Evolutionary conservation across 2,113 vertebrate genomes (phyloP), one percentile per base, ranked within the genome.

Genomic region (Arvicanthis niloticus): DNA sequence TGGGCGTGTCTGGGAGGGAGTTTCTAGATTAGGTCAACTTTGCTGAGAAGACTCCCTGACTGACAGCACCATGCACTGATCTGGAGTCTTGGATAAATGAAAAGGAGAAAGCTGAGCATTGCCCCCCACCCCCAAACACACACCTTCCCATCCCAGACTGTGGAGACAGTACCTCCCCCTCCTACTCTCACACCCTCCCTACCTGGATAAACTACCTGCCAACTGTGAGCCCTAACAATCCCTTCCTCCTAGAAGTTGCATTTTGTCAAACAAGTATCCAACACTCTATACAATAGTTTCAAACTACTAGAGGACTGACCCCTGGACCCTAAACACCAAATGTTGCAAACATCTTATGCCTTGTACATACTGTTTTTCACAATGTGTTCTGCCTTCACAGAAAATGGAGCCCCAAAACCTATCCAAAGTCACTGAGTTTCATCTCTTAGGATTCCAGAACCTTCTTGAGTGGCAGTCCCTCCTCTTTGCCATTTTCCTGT

Each of bases 401-500:
- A 34, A 16, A 56, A 96, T 93, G 96, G 68, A 29, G 22, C 5
- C 37, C 31, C 67, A 5, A 40, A 98, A 98, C 31, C 8, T 19
- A 7, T 96, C 97, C 31, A 53, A 29, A 2, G 68, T 96, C 51
- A 93, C 92, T 26, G 93, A 97, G 70, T 98, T 98, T 58, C 96
- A 95, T 37, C 96, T 98, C 7, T 68, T 98, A 8, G 98, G 97
- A 7, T 98, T 98, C 73, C 96, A 92, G 85, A 95, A 67, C 15
- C 92, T 97, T 70, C 72, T 76, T 15, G 76, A 91, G 24, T 97
- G 97, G 97, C 93, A 97, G 45, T 56, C 16, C 0, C 53, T 96
- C 7, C 96, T 98, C 48, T 98, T 98, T 37, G 60, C 19, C 58
- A 2, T 97, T 19, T 97, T 98, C 53, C 65, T 98, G 7, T 1